Base-by-base conservation (phyloP, 2,113 vertebrate genomes). In the Aleadryas rufinucha region DNA sequence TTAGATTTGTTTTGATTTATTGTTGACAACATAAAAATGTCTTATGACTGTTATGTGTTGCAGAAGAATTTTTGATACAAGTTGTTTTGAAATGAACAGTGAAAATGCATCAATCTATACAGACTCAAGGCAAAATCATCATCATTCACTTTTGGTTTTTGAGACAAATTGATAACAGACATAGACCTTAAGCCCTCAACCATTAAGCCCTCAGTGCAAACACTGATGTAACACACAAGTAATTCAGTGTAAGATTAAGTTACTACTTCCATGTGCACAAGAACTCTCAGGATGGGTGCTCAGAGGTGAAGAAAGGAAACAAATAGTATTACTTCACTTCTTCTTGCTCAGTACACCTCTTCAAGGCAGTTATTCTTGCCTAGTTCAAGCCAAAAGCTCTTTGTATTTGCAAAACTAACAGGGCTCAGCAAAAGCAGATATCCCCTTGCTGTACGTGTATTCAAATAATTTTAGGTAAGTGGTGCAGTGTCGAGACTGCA, bases 11-110 rank as follows among this genome's bases (percentile, higher is more conserved):
- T 91, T 72, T 76, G 27, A 86, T 77, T 86, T 90, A 85, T 45
- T 83, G 26, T 16, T 93, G 63, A 61, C 59, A 93, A 52, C 24
- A 80, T 87, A 65, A 91, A 93, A 76, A 76, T 65, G 11, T 65
- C 44, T 26, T 78, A 53, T 87, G 42, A 44, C 47, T 78, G 33
- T 79, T 76, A 39, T 0, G 17, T 2, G 1, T 64, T 65, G 52
- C 69, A 82, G 88, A 85, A 79, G 41, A 41, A 30, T 45, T 90
- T 75, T 53, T 64, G 61, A 85, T 85, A 33, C 23, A 35, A 69
- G 63, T 49, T 80, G 49, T 61, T 92, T 76, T 44, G 37, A 87
- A 88, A 88, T 27, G 8, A 89, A 52, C 63, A 85, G 57, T 2
- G 6, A 88, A 90, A 94, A 77, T 41, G 7, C 63, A 88, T 77